Conservation (phyloP, 1,140 invertebrate genomes). For the Cepaea nemoralis region DNA sequence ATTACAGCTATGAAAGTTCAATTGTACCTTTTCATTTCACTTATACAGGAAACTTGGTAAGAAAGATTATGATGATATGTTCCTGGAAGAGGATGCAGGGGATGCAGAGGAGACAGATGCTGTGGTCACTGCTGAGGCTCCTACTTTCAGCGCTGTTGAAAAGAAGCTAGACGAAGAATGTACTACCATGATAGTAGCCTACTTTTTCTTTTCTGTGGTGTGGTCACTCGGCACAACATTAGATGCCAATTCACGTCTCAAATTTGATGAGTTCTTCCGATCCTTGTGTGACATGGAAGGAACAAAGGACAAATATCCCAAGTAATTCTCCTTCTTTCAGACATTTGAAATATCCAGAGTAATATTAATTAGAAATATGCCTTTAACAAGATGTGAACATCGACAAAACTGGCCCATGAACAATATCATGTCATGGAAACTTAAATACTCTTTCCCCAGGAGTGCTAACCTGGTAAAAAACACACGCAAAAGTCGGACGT, state of each 20-base stretch:
- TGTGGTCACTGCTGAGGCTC: neutral
- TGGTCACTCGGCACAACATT: constrained; percentile 70
- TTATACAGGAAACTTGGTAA: constrained; percentile 58
- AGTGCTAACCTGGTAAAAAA: too few species aligned
- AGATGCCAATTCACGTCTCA: constrained; percentile 64
- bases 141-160: constrained; percentile 49
- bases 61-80: constrained; percentile 63
- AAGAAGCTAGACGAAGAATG: constrained; percentile 68
- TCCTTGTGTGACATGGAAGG: constrained; percentile 68
- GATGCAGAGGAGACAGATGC: constrained; percentile 26
- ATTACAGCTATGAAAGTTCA: too few species aligned
- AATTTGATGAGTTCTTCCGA: constrained; percentile 71
- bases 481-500: too few species aligned
- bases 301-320: constrained; percentile 76
- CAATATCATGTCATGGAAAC: too few species aligned
- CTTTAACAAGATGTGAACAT: too few species aligned
- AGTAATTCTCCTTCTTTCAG: constrained; percentile 46
- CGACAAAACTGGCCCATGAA: too few species aligned
- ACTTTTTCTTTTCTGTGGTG: constrained; percentile 71
- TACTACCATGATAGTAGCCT: constrained; percentile 68
- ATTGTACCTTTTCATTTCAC: neutral
- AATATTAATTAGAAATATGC: too few species aligned
- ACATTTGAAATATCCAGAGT: too few species aligned
- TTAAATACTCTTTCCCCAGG: too few species aligned
- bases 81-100: constrained; percentile 51